Conservation (phyloP, 2,888 invertebrate species). For the Panopea generosa region DNA sequence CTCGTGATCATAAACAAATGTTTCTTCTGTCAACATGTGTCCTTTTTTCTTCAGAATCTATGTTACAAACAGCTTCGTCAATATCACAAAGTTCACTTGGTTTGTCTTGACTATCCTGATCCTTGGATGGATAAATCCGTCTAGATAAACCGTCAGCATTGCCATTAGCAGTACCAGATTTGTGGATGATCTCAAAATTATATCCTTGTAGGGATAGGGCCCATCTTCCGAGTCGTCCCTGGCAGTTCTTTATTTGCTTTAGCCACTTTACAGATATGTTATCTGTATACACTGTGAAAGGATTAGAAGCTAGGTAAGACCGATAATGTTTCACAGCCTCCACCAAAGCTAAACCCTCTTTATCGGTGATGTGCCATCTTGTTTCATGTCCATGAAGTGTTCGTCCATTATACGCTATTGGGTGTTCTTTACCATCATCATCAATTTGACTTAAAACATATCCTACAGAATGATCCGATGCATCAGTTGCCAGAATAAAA, state of each 20-base stretch:
- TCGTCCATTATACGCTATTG: conserved; percentile 55
- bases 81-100: background rate
- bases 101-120: background rate
- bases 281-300: conserved; percentile 58
- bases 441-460: conserved; percentile 39
- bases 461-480: conserved; percentile 46
- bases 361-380: conserved; percentile 54
- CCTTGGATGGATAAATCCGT: background rate
- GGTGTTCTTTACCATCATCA: conserved; percentile 47
- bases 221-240: conserved; percentile 46
- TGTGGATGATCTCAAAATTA: conserved; percentile 9
- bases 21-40: background rate
- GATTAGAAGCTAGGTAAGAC: conserved; percentile 41
- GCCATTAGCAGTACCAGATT: conserved; percentile 29
- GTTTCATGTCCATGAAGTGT: conserved; percentile 43
- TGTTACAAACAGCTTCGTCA: background rate
- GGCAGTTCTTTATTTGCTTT: conserved; percentile 38
- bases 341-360: conserved; percentile 55
- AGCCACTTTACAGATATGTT: conserved; percentile 54
- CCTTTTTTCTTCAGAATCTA: background rate
- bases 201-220: conserved; percentile 35
- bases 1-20: too few species aligned
- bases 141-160: conserved; percentile 53
- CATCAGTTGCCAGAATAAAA: conserved; percentile 47
- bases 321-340: conserved; percentile 52